Evolutionary conservation across 2,797 vertebrate genomes (phyloP).

Genomic region (Rachycentron canadum): DNA sequence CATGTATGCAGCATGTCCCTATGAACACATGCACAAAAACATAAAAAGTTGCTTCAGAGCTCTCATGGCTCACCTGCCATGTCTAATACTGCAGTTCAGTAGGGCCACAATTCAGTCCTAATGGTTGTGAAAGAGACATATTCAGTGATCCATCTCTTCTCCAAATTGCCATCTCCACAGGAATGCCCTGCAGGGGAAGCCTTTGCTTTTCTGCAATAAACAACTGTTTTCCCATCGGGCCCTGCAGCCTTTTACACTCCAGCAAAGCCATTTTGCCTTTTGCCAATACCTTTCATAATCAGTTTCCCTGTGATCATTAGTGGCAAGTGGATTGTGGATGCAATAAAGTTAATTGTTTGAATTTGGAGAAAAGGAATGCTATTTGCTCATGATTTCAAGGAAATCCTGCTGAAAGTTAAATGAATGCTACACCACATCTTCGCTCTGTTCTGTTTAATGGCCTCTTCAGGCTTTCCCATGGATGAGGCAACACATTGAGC

Average conservation of each 20-base stretch:
- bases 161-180: constrained; percentile 67
- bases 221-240: constrained; percentile 63
- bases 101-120: constrained; percentile 29
- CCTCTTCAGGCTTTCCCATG: constrained; percentile 12
- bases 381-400: constrained; percentile 29
- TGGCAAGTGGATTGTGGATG: constrained; percentile 52
- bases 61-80: constrained; percentile 28
- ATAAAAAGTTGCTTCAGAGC: constrained; percentile 14
- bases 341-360: constrained; percentile 67
- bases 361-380: constrained; percentile 43
- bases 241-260: constrained; percentile 41
- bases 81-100: constrained; percentile 42
- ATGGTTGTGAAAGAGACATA: constrained; percentile 41
- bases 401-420: constrained; percentile 62
- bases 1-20: constrained; percentile 12
- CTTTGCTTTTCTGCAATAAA: constrained; percentile 61
- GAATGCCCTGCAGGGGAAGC: constrained; percentile 56
- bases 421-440: neutral
- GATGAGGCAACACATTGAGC: constrained; percentile 14
- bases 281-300: constrained; percentile 50
- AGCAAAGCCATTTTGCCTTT: constrained; percentile 47
- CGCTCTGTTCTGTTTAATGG: constrained; percentile 30
- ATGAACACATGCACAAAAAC: constrained; percentile 12
- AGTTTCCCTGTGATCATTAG: constrained; percentile 70
- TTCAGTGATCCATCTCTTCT: constrained; percentile 56